These are phyloP conservation scores for Hemicentrotus pulcherrimus DNA, from an alignment of 35 echinoderm and acorn worm genomes.

Conservation along the genomic window DNA sequence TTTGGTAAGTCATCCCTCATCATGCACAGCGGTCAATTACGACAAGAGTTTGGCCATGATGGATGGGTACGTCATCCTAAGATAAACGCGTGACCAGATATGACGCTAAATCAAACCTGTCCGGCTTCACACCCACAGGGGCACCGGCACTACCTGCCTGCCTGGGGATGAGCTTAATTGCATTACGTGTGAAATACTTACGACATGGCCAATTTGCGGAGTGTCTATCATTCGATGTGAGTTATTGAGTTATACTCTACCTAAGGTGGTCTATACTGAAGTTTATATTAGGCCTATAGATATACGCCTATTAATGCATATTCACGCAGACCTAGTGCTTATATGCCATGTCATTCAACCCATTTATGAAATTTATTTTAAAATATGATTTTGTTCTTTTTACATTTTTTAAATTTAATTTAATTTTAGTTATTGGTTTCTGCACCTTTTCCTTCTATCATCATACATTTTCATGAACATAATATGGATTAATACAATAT, in stretches of 20 bases:
- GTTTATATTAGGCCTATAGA: too few species aligned
- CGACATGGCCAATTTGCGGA: constrained; percentile 25
- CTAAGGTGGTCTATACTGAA: too few species aligned
- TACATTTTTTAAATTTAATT: too few species aligned
- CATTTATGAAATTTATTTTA: too few species aligned
- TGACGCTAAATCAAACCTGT: constrained; percentile 38
- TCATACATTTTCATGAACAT: too few species aligned
- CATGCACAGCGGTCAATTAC: not conserved
- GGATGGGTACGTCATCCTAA: not conserved
- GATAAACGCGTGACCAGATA: not conserved
- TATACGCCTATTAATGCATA: too few species aligned
- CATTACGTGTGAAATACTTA: constrained; percentile 38
- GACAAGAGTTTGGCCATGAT: not conserved
- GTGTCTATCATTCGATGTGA: not conserved
- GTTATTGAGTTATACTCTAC: not conserved
- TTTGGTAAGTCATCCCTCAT: not conserved
- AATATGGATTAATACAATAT: too few species aligned
- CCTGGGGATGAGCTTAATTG: constrained; percentile 1
- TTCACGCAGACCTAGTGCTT: too few species aligned
- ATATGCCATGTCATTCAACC: too few species aligned
- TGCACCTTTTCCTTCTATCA: too few species aligned
- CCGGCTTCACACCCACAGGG: not conserved
- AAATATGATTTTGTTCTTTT: too few species aligned
- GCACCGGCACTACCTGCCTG: not conserved
- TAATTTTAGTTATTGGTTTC: too few species aligned